Evolutionary conservation across 2,797 vertebrate genomes (phyloP), one percentile per base, ranked within the genome.

Genomic region (Hirundo rustica): DNA sequence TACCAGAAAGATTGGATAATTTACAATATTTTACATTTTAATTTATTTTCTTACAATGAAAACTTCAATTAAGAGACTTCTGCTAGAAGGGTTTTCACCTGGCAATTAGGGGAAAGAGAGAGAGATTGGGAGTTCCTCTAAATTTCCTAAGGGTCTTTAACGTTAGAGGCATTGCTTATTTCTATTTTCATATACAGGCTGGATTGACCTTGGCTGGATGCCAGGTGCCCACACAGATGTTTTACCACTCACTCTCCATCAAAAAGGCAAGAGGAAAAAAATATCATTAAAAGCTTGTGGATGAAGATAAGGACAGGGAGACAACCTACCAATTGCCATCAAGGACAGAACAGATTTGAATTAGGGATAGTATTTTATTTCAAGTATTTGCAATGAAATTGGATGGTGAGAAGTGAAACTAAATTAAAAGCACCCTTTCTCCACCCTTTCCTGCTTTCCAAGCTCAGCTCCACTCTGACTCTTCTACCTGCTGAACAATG

Each of bases 401-500:
- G 0, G 7, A 8, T 20, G 29, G 19, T 22, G 8, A 93, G 45
- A 75, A 85, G 14, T n/a, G 53, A 84, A 75, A 32, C 5, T 42
- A 73, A 89, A 42, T 40, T 45, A 27, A 70, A 80, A 83, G 1
- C 4, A 53, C 7, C 2, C 36, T 62, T 25, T 8, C 11, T 3
- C 1, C 7, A 64, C 4, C 2, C 8, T 5, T 79, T 17, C 7
- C 17, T 75, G 85, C 23, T 30, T 73, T 57, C 29, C 14, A 40
- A 12, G 11, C 26, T 80, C 29, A 57, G 0, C 6, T 76, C 65
- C 25, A 48, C 16, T 68, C 27, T 68, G 36, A 23, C 8, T 58
- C 22, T 60, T 55, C 30, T 34, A 19, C 10, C 15, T 57, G 6
- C 32, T 58, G 29, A 67, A 26, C 10, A 3, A 7, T 0, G 0